Base-by-base conservation (phyloP, 2,888 invertebrate species). In the Ceramica pisi region DNA sequence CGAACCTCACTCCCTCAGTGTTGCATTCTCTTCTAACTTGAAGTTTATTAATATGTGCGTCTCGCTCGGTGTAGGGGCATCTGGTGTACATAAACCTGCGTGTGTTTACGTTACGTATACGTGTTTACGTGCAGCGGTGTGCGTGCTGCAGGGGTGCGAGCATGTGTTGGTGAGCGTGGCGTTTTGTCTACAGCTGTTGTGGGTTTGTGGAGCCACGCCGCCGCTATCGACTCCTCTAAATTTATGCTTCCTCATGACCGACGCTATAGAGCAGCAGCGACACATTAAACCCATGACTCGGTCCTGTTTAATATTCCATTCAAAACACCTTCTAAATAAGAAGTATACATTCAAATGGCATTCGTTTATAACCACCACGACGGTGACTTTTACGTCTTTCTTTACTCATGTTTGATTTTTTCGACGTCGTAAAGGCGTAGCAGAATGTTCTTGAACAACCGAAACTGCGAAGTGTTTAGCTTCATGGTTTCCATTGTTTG, bases 201-300 rank as follows among this genome's bases (percentile, higher is more conserved):
- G 90, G 93, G 92, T 92, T 93, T 92, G 92, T 94, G 89, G 90
- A 91, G 90, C 91, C 90, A 89, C 66, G 50, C 75, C 68, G 89
- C 83, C 86, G 84, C 90, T 92, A 93, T 94, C 91, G 94, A 90
- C 92, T 93, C 87, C 90, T 92, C 92, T 93, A 94, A 94, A 95
- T 95, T 93, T 95, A 95, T 95, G 94, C 95, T 94, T 95, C 95
- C 94, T 94, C 94, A 94, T 95, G 95, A 93, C 93, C 94, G 93
- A 92, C 91, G 94, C 89, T 88, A 88, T 85, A 87, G 89, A 80
- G 80, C 78, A 81, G 81, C 79, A 80, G 77, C 85, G 84, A 89
- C 88, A 88, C 86, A 90, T 90, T 88, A 88, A 90, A 88, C 88
- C 87, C 87, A 85, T 89, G 88, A 88, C 88, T 88, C 67, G 68